Base-by-base conservation (phyloP, 1,140 invertebrate species). In the Oncopeltus fasciatus region DNA sequence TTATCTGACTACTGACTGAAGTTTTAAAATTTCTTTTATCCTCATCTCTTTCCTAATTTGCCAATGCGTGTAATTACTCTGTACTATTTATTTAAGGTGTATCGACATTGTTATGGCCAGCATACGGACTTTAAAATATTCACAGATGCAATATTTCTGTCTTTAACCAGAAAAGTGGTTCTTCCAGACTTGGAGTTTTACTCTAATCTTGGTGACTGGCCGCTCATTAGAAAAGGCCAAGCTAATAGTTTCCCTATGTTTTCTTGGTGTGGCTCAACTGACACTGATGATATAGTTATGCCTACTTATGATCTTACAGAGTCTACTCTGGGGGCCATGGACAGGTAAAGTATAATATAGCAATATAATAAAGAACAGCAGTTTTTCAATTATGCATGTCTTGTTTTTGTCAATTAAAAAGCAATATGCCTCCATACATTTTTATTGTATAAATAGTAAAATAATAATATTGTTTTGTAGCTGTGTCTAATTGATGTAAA, bases 81-180 rank as follows among this genome's bases (percentile, higher is more conserved):
- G 3, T 53, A 16, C 26, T 2, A 14, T 53, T 53, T 53, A 2
- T 53, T 73, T 70, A 60, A 83, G 83, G 77, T 95, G 68, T 91
- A 89, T 73, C 79, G 92, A 68, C 82, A 85, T 68, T 96, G 93
- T 70, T 92, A 92, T 77, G 94, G 95, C 21, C 82, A 95, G 75
- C 86, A 96, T 77, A 84, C 92, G n/a, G 93, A 90, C 14, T 98
- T 97, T 72, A 92, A 92, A 73, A 93, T 94, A 81, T 98, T 98
- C 75, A 83, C 88, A 73, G 94, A 98, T 77, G 82, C 83, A 57
- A 87, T 94, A 64, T 75, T 98, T 20, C 72, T 92, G 27, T 94
- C 91, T 0, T 70, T 98, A 16, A 72, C 83, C 12, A 76, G 91
- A 65, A 94, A 94, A 81, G 83, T 87, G n/a, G 65, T 74, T 21